A percentile compares a stretch with the other conserved stretches of the same genome.
Evolutionary conservation across 2,888 invertebrate genomes (phyloP).

Genomic region (Ectemnius cavifrons): DNA sequence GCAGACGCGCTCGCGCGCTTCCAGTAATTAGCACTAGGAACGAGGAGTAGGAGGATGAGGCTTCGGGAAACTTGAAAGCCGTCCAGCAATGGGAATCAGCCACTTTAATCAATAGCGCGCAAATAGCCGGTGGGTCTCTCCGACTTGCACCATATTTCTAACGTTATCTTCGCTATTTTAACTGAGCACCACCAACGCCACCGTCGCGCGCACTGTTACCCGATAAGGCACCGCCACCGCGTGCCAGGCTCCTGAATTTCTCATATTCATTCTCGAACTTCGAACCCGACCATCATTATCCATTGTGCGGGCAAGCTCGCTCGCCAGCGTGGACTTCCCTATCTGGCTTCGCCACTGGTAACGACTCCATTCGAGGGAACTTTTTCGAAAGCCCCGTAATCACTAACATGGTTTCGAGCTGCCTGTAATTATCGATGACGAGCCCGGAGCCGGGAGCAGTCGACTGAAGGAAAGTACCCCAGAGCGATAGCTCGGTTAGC

Average conservation of each 20-base stretch:
- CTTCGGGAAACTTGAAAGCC: slow-evolving; percentile 56
- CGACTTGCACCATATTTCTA: slow-evolving; percentile 53
- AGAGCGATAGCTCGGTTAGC: no score
- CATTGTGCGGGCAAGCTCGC: slow-evolving; percentile 6
- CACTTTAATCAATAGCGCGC: slow-evolving; percentile 58
- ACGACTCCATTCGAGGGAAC: not conserved
- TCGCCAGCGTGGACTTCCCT: no score
- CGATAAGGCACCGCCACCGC: slow-evolving; percentile 40
- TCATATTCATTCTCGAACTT: slow-evolving; percentile 32
- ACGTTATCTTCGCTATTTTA: slow-evolving; percentile 43
- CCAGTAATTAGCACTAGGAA: slow-evolving; percentile 49
- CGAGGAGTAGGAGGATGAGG: no score
- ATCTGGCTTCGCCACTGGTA: no score
- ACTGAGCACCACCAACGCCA: not conserved
- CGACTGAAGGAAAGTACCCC: slow-evolving; percentile 8
- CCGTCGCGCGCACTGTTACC: slow-evolving; percentile 16
- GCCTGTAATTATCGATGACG: no score
- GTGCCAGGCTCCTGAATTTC: slow-evolving; percentile 42
- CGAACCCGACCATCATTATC: slow-evolving; percentile 20
- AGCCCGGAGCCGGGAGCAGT: no score
- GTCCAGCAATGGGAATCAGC: slow-evolving; percentile 50
- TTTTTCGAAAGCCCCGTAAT: not conserved
- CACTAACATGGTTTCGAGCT: no score
- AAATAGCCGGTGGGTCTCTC: slow-evolving; percentile 59
- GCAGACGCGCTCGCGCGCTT: slow-evolving; percentile 14